These are phyloP conservation scores for Chymomyza caudatula DNA, from an alignment of 2,888 invertebrate genomes.

Conservation along the genomic window DNA sequence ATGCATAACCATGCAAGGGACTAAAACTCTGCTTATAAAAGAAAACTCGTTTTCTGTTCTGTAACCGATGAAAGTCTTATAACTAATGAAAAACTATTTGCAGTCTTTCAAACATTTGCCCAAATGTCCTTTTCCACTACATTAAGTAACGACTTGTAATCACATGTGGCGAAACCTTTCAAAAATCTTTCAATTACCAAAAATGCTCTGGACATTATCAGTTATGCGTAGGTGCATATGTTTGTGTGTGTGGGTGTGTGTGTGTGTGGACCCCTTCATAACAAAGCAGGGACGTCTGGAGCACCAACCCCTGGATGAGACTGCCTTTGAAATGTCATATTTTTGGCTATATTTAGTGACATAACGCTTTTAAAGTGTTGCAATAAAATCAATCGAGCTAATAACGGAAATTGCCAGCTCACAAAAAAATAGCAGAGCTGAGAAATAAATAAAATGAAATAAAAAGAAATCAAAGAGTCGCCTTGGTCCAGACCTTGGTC, in stretches of 20 bases:
- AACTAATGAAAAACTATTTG: too few relatives aligned
- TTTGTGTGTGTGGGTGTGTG: too few relatives aligned
- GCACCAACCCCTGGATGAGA: background rate
- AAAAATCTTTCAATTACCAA: background rate
- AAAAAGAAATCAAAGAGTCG: constrained; percentile 17
- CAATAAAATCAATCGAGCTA: constrained; percentile 70
- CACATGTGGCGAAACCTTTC: background rate
- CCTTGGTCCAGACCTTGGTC: background rate
- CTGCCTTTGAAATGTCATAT: background rate
- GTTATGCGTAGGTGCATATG: background rate
- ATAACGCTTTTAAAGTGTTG: constrained; percentile 30
- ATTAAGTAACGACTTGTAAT: background rate
- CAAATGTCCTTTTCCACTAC: background rate
- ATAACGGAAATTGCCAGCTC: constrained; percentile 62
- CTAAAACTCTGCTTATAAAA: too few relatives aligned
- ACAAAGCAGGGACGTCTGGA: background rate
- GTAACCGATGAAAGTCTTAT: too few relatives aligned
- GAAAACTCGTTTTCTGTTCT: too few relatives aligned
- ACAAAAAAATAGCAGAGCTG: background rate
- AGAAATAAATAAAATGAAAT: constrained; percentile 25
- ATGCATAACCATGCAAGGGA: too few relatives aligned
- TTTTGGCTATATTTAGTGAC: background rate
- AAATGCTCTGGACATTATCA: background rate
- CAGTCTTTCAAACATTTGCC: too few relatives aligned
- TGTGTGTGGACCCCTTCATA: background rate